Evolutionary conservation across 2,888 invertebrate species (phyloP), one percentile per base, ranked within the genome.

Genomic region (Dryadula phaetusa): DNA sequence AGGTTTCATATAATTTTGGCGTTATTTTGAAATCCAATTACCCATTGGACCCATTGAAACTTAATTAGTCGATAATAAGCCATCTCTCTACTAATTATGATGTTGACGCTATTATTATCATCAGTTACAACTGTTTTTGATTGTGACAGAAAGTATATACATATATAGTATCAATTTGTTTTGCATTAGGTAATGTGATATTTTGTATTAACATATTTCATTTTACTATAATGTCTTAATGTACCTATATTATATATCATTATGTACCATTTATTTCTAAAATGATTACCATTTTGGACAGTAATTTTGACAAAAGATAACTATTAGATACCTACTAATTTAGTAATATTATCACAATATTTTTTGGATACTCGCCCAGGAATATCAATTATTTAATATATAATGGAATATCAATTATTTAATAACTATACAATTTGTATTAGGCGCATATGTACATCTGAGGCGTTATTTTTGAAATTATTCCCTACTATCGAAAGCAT

Each of bases 11-110:
- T 62, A 60, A 66, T 60, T 54, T 37, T 40, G 49, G 40, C 58
- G 42, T 65, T 64, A 68, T 66, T 69, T 62, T 64, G 61, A 52
- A 68, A 68, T 71, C 66, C 66, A 69, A 69, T 71, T 64, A 64
- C 66, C 46, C 42, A 66, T 64, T 64, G 70, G 62, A 64, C 62
- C 56, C 64, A 69, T 69, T 66, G 37, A 58, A 66, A 64, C 52
- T 69, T 71, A 69, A 71, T 71, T 66, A 62, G 64, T 49, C 47
- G 37, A 64, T 70, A 64, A 68, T 68, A 64, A 52, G 63, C 69
- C 64, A 66, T 71, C 64, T 64, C 61, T 42, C 53, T 63, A 44
- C 64, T 63, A 68, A 62, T 54, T 66, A 69, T 54, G 32, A 54
- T 12, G 54, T 28, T 34, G 66, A 46, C 63, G 61, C 37, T 62